Evolutionary conservation across 2,113 vertebrate species (phyloP).

Genomic region (Enhydra lutris): DNA sequence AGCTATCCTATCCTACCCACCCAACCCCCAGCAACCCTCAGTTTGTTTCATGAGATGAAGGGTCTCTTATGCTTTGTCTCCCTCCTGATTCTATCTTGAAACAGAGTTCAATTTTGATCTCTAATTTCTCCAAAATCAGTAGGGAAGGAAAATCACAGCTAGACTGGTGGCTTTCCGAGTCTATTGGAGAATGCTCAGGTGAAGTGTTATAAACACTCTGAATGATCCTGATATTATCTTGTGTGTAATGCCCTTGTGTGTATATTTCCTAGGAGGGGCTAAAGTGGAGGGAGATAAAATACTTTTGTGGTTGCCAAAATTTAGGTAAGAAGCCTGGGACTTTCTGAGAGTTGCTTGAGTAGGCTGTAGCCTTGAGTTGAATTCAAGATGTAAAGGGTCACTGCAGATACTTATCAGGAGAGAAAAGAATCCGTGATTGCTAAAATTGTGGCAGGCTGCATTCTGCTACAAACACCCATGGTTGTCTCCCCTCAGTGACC

Average conservation of each 20-base stretch:
- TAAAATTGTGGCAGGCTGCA: not conserved
- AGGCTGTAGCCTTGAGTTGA: not conserved
- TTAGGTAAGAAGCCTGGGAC: not conserved
- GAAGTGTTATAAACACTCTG: not conserved
- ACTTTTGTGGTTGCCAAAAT: not conserved
- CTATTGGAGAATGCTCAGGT: not conserved
- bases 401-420: not conserved
- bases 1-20: no score
- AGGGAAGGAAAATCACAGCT: not conserved
- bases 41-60: no score
- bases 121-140: not conserved
- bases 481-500: not conserved
- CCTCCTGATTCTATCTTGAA: not conserved
- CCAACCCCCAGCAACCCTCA: no score
- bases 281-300: not conserved
- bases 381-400: not conserved
- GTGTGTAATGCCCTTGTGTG: not conserved
- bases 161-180: not conserved
- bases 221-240: not conserved
- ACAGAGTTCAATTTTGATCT: not conserved
- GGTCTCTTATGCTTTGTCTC: no score
- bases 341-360: not conserved
- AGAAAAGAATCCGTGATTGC: not conserved
- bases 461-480: not conserved
- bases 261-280: not conserved